These are phyloP conservation scores for Lithophane semibrunnea DNA, from an alignment of 2,888 invertebrate species.

Conservation along the genomic window DNA sequence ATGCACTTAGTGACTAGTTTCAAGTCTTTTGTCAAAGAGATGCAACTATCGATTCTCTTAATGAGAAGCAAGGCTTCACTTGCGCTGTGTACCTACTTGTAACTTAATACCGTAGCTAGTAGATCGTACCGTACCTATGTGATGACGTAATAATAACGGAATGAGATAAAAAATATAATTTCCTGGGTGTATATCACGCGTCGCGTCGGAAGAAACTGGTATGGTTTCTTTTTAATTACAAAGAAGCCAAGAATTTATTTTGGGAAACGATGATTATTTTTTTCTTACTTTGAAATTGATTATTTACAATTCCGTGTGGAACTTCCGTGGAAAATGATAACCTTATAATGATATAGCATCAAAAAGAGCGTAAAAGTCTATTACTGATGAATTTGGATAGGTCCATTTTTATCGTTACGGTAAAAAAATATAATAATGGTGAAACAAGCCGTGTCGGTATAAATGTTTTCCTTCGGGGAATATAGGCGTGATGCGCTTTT, in stretches of 20 bases:
- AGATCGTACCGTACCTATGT: not conserved
- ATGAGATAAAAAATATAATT: not conserved
- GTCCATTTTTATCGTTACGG: too few species aligned
- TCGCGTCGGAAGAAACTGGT: not conserved
- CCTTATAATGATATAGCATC: not conserved
- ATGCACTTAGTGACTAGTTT: conserved; percentile 7
- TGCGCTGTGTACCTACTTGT: not conserved
- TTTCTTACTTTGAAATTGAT: not conserved
- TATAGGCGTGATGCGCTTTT: not conserved
- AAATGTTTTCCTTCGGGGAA: too few species aligned
- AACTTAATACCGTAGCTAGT: not conserved
- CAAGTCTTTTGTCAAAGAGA: conserved; percentile 32
- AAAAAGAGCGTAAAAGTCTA: not conserved
- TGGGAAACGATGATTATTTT: not conserved
- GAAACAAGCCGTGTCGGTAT: too few species aligned
- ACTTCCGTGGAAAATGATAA: too few species aligned
- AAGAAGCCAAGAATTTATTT: not conserved
- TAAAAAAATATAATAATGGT: too few species aligned
- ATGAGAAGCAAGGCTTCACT: conserved; percentile 35
- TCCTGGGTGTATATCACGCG: not conserved
- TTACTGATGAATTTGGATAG: not conserved
- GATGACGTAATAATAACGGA: not conserved
- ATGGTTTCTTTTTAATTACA: conserved; percentile 12
- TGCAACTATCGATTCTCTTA: conserved; percentile 41
- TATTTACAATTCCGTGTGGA: not conserved